Evolutionary conservation across 2,797 vertebrate genomes (phyloP).

Genomic region (Apogon talboti): DNA sequence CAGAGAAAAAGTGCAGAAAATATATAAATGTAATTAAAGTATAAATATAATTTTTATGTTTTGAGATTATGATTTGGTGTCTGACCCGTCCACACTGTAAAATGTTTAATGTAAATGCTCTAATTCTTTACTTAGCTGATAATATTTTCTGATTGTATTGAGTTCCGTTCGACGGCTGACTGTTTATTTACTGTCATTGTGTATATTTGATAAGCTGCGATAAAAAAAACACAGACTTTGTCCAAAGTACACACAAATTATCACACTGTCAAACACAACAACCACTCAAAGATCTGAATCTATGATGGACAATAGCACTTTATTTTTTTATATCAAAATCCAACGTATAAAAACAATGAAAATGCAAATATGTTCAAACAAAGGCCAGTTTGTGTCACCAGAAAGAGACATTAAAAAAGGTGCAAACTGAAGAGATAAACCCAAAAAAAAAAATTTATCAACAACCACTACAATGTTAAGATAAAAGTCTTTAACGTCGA

Average conservation of each 20-base stretch:
- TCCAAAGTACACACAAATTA: slow-evolving; percentile 49
- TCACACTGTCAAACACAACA: slow-evolving; percentile 50
- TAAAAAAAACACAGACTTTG: slow-evolving; percentile 34
- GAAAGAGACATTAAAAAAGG: too few relatives aligned
- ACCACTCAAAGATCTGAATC: slow-evolving; percentile 42
- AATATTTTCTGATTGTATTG: slow-evolving; percentile 9
- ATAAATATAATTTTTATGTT: background rate
- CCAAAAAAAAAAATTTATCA: too few relatives aligned
- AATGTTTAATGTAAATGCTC: slow-evolving; percentile 10
- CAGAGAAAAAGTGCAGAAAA: too few relatives aligned
- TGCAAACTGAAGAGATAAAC: too few relatives aligned
- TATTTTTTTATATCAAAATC: slow-evolving; percentile 48
- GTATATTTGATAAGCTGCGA: slow-evolving; percentile 58
- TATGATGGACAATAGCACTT: slow-evolving; percentile 15
- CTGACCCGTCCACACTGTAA: background rate
- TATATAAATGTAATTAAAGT: too few relatives aligned
- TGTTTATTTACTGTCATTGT: slow-evolving; percentile 41
- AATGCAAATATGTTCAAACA: slow-evolving; percentile 33
- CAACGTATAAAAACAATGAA: slow-evolving; percentile 39
- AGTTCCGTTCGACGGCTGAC: slow-evolving; percentile 4
- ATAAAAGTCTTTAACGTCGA: too few relatives aligned
- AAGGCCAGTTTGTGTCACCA: background rate
- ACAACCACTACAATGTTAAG: too few relatives aligned
- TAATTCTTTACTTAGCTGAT: background rate
- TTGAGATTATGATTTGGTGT: background rate